Conservation (phyloP, 1,140 invertebrate genomes). For the Paralvinella palmiformis region DNA sequence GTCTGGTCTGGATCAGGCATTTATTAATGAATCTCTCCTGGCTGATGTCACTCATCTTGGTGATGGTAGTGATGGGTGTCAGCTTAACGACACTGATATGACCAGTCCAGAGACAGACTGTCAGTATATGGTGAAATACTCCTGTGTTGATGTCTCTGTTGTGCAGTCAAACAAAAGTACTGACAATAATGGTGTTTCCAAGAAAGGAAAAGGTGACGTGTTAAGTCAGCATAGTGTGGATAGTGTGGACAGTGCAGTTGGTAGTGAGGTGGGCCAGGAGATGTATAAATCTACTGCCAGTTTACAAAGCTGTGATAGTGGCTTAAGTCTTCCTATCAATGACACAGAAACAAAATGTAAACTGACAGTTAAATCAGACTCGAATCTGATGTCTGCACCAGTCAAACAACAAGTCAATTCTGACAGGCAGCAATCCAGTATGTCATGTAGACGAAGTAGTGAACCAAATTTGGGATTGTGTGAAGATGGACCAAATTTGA, state of each 20-base stretch:
- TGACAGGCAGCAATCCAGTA: too few species aligned
- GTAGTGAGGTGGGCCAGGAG: background rate
- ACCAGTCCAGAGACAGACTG: too few species aligned
- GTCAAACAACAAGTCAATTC: too few species aligned
- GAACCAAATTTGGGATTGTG: too few species aligned
- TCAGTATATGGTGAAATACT: too few species aligned
- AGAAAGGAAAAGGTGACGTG: background rate
- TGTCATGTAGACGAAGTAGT: too few species aligned
- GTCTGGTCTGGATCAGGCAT: too few species aligned
- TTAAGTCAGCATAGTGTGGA: background rate
- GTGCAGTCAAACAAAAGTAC: background rate
- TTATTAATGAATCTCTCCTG: background rate
- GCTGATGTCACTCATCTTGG: background rate
- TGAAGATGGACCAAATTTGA: too few species aligned
- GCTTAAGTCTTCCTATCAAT: too few species aligned
- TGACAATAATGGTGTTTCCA: background rate
- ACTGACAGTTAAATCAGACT: background rate
- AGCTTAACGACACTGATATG: too few species aligned
- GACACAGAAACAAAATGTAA: background rate
- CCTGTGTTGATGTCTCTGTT: background rate
- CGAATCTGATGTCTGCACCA: background rate
- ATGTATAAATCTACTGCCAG: background rate
- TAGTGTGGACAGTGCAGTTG: background rate
- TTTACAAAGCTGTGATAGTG: constrained; percentile 1
- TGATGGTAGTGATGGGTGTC: background rate